Percentiles rank a stretch among this genome's conserved stretches.
phyloP scores from a whole-genome alignment of 2,888 invertebrate genomes.

The Sesamia inferens region DNA sequence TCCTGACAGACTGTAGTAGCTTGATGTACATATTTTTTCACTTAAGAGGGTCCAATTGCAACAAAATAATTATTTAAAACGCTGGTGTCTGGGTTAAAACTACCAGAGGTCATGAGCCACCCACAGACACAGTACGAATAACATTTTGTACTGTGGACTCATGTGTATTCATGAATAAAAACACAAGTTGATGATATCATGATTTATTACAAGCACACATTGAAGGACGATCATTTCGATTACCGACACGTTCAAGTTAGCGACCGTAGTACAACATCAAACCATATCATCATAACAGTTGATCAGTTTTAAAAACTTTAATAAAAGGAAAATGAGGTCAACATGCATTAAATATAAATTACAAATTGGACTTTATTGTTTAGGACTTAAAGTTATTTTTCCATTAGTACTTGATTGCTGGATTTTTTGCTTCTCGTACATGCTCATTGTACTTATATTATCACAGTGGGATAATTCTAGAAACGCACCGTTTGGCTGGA shows the following conservation, averaged over 20 bases:
- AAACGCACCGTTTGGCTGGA: too few species aligned
- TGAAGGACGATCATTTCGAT: conserved; percentile 41
- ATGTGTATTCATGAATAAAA: conserved; percentile 37
- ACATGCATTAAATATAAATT: neutral
- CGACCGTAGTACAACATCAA: conserved; percentile 8
- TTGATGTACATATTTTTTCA: too few species aligned
- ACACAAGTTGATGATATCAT: conserved; percentile 26
- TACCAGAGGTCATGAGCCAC: conserved; percentile 1
- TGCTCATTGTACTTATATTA: too few species aligned
- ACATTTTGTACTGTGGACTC: too few species aligned
- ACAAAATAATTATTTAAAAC: neutral
- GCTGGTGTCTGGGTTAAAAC: neutral
- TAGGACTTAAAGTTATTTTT: too few species aligned
- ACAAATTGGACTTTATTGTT: too few species aligned
- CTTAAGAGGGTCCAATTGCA: neutral
- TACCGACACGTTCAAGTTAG: conserved; percentile 10
- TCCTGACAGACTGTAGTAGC: too few species aligned
- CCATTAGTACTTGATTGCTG: too few species aligned
- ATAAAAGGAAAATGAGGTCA: conserved; percentile 4
- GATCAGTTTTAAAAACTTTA: neutral
- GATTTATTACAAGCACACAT: conserved; percentile 8
- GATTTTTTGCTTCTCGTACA: too few species aligned
- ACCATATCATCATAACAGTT: neutral
- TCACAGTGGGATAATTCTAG: too few species aligned
- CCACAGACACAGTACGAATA: conserved; percentile 2